Conservation (phyloP, 2,888 invertebrate species). For the Horisme vitalbata region DNA sequence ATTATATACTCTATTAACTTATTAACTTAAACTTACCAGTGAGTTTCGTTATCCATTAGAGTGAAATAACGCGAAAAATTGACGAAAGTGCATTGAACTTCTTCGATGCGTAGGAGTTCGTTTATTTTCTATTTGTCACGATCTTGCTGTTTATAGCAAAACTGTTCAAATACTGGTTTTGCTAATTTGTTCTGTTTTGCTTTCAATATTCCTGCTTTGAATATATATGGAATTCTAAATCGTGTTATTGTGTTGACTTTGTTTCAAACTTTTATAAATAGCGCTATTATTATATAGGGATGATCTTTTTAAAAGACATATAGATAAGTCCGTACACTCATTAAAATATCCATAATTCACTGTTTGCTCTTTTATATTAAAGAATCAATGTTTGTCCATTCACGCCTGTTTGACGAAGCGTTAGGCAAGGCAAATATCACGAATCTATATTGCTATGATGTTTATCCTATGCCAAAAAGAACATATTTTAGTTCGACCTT, state of each 20-base stretch:
- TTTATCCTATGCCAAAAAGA: neutral
- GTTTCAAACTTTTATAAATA: no score
- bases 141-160: neutral
- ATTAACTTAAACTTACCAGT: neutral
- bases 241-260: no score
- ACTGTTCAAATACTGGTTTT: neutral
- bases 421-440: no score
- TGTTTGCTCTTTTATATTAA: no score
- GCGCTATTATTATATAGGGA: no score
- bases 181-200: neutral
- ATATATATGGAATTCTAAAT: no score
- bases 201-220: neutral
- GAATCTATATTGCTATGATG: neutral
- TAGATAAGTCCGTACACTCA: no score
- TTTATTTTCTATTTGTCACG: slow-evolving; percentile 8
- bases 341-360: no score
- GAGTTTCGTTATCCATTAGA: slow-evolving; percentile 22
- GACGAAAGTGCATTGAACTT: slow-evolving; percentile 50
- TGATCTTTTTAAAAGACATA: no score
- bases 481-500: neutral
- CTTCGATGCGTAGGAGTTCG: slow-evolving; percentile 41
- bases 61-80: slow-evolving; percentile 45
- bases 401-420: no score
- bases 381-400: no score
- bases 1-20: no score